Evolutionary conservation across 2,888 invertebrate species (phyloP).

Genomic region (Colostygia pectinataria): DNA sequence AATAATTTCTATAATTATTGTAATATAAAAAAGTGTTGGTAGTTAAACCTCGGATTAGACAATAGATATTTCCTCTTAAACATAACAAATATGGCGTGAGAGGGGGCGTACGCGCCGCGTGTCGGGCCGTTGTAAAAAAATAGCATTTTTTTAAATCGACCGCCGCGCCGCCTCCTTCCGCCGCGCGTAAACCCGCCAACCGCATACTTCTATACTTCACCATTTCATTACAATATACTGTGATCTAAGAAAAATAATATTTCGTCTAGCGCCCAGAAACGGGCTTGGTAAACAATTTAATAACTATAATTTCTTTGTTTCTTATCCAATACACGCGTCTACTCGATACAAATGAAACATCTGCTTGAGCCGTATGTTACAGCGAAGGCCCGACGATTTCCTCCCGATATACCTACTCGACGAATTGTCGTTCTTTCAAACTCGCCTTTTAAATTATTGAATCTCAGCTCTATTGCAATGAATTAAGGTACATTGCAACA

Average conservation of each 20-base stretch:
- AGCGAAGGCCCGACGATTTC: slow-evolving; percentile 54
- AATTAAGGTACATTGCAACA: slow-evolving; percentile 12
- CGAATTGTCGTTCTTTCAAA: neutral
- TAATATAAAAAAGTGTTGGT: slow-evolving; percentile 84
- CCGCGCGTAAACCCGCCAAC: slow-evolving; percentile 35
- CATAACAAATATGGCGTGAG: slow-evolving; percentile 75
- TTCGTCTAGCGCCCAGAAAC: slow-evolving; percentile 73
- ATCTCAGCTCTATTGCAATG: slow-evolving; percentile 11
- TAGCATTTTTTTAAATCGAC: slow-evolving; percentile 63
- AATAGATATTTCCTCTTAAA: slow-evolving; percentile 83
- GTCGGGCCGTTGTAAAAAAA: slow-evolving; percentile 68
- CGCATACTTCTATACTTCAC: slow-evolving; percentile 70
- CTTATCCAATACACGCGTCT: slow-evolving; percentile 64
- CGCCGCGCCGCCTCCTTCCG: slow-evolving; percentile 38
- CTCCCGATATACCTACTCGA: slow-evolving; percentile 25
- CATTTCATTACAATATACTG: slow-evolving; percentile 81
- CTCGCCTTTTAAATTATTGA: slow-evolving; percentile 1
- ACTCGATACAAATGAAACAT: slow-evolving; percentile 59
- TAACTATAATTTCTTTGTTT: slow-evolving; percentile 78
- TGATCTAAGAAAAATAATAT: slow-evolving; percentile 84
- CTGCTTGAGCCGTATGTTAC: slow-evolving; percentile 44
- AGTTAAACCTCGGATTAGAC: slow-evolving; percentile 83
- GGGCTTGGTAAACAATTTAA: slow-evolving; percentile 79
- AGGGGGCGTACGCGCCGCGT: slow-evolving; percentile 27
- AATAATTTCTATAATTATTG: slow-evolving; percentile 85